Evolutionary conservation across 1,140 invertebrate species (phyloP), one percentile per base, ranked within the genome.

Genomic region (Neoseiulus cucumeris): DNA sequence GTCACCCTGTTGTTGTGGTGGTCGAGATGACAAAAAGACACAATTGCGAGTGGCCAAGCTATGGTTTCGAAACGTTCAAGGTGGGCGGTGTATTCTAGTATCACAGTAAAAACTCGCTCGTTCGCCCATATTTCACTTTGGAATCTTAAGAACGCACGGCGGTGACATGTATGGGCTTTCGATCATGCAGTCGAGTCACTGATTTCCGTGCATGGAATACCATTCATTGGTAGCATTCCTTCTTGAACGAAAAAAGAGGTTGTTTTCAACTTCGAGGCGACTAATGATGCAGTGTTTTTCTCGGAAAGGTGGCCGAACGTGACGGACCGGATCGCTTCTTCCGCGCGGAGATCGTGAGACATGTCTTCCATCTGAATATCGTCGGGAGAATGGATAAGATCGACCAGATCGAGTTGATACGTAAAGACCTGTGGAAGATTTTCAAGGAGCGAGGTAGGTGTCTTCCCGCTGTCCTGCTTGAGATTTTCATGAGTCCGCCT

Each of bases 51-150:
- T 59, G 51, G 51, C 51, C 51, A 6, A 59, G 51, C 33, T 59
- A 59, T 33, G 51, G 51, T 33, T 59, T 59, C 9, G 51, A 59
- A 33, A 59, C 51, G 22, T 59, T 59, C 22, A 59, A 59, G 51
- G 51, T 59, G 22, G 22, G 33, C 9, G 33, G 4, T 9, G 9
- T n/a, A n/a, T n/a, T n/a, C n/a, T n/a, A n/a, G n/a, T n/a, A n/a
- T n/a, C n/a, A n/a, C n/a, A n/a, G n/a, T n/a, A n/a, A n/a, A n/a
- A n/a, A n/a, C n/a, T n/a, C n/a, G n/a, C n/a, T n/a, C n/a, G n/a
- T n/a, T n/a, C n/a, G n/a, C n/a, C n/a, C n/a, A n/a, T n/a, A n/a
- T n/a, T n/a, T n/a, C n/a, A n/a, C n/a, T n/a, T n/a, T n/a, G n/a
- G n/a, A n/a, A n/a, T n/a, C n/a, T n/a, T n/a, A n/a, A n/a, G n/a